Evolutionary conservation across 2,797 vertebrate genomes (phyloP).

Genomic region (Heterohyrax brucei): DNA sequence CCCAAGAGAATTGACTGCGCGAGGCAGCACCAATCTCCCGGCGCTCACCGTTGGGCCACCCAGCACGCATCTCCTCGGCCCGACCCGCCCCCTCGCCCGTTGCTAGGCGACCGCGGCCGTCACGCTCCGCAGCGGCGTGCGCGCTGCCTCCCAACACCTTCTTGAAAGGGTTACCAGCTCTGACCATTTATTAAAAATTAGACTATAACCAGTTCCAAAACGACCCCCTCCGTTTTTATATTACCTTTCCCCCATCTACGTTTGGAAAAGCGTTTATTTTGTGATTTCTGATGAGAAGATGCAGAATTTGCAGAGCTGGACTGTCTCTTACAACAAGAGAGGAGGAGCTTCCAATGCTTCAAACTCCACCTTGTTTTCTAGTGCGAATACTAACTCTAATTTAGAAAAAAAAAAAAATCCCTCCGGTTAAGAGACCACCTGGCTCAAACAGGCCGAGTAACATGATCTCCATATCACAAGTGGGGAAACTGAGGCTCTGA

Average conservation of each 20-base stretch:
- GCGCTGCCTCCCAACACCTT: neutral
- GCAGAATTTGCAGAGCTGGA: constrained; percentile 30
- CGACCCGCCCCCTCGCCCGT: constrained; percentile 70
- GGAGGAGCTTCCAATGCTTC: neutral
- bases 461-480: neutral
- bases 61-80: constrained; percentile 40
- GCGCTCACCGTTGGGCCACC: constrained; percentile 31
- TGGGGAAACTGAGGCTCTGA: neutral
- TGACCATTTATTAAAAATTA: constrained; percentile 44
- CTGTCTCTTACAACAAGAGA: neutral
- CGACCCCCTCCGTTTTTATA: neutral
- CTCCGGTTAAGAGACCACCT: neutral
- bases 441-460: neutral
- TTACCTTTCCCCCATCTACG: neutral
- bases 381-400: neutral
- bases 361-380: neutral
- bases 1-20: neutral
- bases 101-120: constrained; percentile 85
- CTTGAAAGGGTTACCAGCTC: neutral
- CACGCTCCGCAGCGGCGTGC: constrained; percentile 42
- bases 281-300: neutral
- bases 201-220: neutral
- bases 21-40: neutral
- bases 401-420: neutral
- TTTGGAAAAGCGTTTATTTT: neutral